Base-by-base conservation (phyloP, 2,797 vertebrate species). In the Pseudochromis fuscus region DNA sequence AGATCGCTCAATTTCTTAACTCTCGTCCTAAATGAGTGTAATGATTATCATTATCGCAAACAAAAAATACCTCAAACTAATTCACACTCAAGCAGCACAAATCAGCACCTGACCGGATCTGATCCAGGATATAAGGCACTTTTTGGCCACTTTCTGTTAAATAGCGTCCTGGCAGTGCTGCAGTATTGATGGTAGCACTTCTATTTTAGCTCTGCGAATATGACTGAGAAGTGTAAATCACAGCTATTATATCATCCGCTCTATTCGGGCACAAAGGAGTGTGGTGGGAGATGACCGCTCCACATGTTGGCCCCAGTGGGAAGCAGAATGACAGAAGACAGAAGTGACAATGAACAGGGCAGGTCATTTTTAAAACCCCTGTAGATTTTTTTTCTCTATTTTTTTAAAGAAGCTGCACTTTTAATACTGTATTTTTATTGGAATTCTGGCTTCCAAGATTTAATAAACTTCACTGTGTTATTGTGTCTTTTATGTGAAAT, bases 171-270 rank as follows among this genome's bases (percentile, higher is more conserved):
- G 62, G 51, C 45, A 59, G 61, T 35, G 65, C 57, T 40, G 53
- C 56, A n/a, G 64, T 72, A 77, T 72, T 77, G 78, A 86, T 85
- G 81, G 76, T 71, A 49, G 69, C 66, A n/a, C 83, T 75, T 83
- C 68, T 83, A 81, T 80, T 90, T 87, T 57, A 70, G 65, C 79
- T 28, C 64, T 67, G 78, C 74, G 86, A 87, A 77, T 79, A 79
- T 84, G 81, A 87, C 52, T 59, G 75, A 81, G 77, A 66, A 65
- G 87, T 83, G 79, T 68, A 87, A 88, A 89, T 89, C 82, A 78
- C 80, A 84, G 86, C 75, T 77, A 83, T 87, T 74, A 57, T 61
- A 72, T 84, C 80, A 85, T 88, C 77, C 60, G 67, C 74, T 79
- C 83, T 70, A 62, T 75, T 82, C 71, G 82, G 78, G 74, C 77